Conservation (phyloP, 2,113 vertebrate genomes). For the Stigmatopora nigra region DNA sequence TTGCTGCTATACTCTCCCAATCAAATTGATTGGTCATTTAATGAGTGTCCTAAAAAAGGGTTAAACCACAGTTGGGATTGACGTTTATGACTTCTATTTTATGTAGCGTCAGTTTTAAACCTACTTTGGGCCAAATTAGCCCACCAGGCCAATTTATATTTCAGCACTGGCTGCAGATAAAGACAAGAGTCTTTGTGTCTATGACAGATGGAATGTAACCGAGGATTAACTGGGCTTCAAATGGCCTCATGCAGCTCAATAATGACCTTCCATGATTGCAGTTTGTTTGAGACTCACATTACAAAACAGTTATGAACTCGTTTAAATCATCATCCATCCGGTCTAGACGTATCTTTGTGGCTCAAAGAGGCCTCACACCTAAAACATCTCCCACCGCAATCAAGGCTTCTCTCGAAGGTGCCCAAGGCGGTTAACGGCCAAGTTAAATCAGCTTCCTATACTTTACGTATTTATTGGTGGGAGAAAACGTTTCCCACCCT, state of each 20-base stretch:
- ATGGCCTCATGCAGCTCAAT: slow-evolving; percentile 53
- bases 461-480: slow-evolving; percentile 42
- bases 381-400: slow-evolving; percentile 45
- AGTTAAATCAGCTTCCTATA: slow-evolving; percentile 41
- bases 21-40: too few species aligned
- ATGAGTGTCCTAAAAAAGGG: background rate
- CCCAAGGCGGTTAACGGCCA: slow-evolving; percentile 42
- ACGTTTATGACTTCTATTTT: slow-evolving; percentile 33
- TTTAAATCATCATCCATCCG: slow-evolving; percentile 22
- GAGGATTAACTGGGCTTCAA: slow-evolving; percentile 54
- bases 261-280: slow-evolving; percentile 54
- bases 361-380: slow-evolving; percentile 55
- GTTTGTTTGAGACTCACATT: slow-evolving; percentile 43
- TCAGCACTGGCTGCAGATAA: slow-evolving; percentile 53
- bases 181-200: slow-evolving; percentile 51
- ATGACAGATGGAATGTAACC: slow-evolving; percentile 64
- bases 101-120: slow-evolving; percentile 38
- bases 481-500: slow-evolving; percentile 24
- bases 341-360: slow-evolving; percentile 24
- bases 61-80: slow-evolving; percentile 32
- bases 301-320: slow-evolving; percentile 26
- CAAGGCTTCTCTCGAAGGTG: slow-evolving; percentile 53
- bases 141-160: slow-evolving; percentile 50
- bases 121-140: slow-evolving; percentile 41
- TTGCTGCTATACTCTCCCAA: too few species aligned